Conservation (phyloP, 2,113 vertebrate species). For the Mesembrinibis cayennensis region DNA sequence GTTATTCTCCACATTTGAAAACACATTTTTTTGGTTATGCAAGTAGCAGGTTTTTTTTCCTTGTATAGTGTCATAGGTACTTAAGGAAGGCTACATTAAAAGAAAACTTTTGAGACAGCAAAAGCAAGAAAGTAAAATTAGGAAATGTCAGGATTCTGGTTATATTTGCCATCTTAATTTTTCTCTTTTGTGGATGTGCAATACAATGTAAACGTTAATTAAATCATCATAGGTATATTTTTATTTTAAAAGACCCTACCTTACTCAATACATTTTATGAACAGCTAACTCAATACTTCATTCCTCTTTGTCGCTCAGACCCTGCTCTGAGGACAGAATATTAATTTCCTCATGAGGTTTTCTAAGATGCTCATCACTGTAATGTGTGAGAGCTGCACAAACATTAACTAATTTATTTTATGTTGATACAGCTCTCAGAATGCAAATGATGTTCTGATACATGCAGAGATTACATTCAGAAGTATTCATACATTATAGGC, state of each 20-base stretch:
- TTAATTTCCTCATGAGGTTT: conserved; percentile 43
- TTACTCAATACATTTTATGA: neutral
- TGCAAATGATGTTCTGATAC: conserved; percentile 20
- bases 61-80: neutral
- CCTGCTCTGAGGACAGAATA: conserved; percentile 24
- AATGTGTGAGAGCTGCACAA: neutral
- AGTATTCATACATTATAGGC: neutral
- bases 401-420: conserved; percentile 28
- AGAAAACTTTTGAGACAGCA: neutral
- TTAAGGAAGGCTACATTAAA: neutral
- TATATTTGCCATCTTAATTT: neutral
- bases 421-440: conserved; percentile 35
- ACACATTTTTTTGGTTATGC: neutral
- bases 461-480: conserved; percentile 16
- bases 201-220: neutral
- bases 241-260: neutral
- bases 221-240: neutral
- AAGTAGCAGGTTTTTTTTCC: neutral
- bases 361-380: neutral
- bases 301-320: neutral
- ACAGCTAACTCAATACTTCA: neutral
- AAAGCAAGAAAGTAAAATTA: neutral
- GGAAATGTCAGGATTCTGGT: neutral
- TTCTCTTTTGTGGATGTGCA: neutral
- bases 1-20: neutral